Base-by-base conservation (phyloP, 2,797 vertebrate genomes). In the Anguilla pacifica region DNA sequence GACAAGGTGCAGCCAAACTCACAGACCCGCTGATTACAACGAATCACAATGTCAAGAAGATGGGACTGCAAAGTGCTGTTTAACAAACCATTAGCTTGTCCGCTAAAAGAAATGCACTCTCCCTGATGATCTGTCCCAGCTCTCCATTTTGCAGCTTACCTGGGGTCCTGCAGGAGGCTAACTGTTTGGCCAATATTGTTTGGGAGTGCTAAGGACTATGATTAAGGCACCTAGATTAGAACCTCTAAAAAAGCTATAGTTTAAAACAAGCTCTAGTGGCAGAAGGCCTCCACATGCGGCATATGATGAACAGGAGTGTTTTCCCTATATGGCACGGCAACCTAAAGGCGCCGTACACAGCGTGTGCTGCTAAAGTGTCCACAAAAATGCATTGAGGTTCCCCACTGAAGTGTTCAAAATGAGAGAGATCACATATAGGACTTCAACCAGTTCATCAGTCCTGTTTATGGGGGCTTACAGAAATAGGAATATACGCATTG, bases 181-280 rank as follows among this genome's bases (percentile, higher is more conserved):
- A 55, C 49, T 85, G 61, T 86, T 64, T 67, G 81, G 35, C 57
- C 81, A 83, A 87, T 86, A 90, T 1, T 90, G 88, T 92, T 90
- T 91, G 90, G 87, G 90, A 89, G 89, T 86, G 91, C 90, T 93
- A 94, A 96, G 93, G 93, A 94, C 93, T 93, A 90, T 94, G 91
- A 96, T 95, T 96, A 94, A 59, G 87, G 46, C 91, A 89, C 90
- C 90, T 92, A 91, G 93, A 95, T 95, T 94, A 91, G 86, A 90
- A 89, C 92, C 91, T 83, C 86, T 91, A n/a, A 74, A 87, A 90
- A 90, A 86, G 35, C 91, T 55, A 93, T 89, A 92, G 93, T 94
- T 93, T 89, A 92, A 86, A 89, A 90, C 90, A 92, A 91, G 89
- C 74, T 72, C 74, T 91, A 89, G 86, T 83, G 81, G 86, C 39